Evolutionary conservation across 2,113 vertebrate species (phyloP).

Genomic region (Sinocyclocheilus maitianheensis): DNA sequence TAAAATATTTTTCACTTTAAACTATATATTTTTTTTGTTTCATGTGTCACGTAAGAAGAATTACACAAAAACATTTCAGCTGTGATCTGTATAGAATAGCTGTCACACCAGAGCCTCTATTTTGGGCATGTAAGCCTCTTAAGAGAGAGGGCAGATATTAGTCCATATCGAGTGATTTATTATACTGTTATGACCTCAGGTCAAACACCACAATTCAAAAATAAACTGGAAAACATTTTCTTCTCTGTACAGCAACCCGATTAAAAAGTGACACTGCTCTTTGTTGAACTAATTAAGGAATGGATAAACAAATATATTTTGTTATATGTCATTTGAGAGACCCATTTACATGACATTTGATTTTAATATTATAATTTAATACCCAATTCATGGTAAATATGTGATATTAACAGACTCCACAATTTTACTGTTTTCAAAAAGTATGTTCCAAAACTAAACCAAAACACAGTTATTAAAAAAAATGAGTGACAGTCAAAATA

Average conservation of each 20-base stretch:
- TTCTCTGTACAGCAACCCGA: not conserved
- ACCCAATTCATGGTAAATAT: not conserved
- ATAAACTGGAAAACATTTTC: not conserved
- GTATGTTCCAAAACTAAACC: not conserved
- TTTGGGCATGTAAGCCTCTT: constrained; percentile 35
- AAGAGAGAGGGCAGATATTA: constrained; percentile 24
- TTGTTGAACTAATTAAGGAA: not conserved
- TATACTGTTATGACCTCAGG: not conserved
- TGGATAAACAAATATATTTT: not conserved
- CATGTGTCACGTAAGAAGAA: not conserved
- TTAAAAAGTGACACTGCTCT: not conserved
- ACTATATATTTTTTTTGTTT: not conserved
- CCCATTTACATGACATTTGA: not conserved
- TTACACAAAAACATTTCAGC: not conserved
- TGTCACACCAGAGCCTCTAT: not conserved
- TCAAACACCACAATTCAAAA: not conserved
- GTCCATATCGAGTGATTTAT: not conserved
- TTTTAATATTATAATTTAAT: not conserved
- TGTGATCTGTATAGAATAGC: not conserved
- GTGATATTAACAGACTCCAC: not conserved
- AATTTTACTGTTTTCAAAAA: not conserved
- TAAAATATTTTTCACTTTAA: too few species aligned
- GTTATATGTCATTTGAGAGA: not conserved
- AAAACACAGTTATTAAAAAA: not conserved
- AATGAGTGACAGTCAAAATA: too few species aligned